Evolutionary conservation across 1,140 invertebrate species (phyloP).

Genomic region (Tenebrio molitor): DNA sequence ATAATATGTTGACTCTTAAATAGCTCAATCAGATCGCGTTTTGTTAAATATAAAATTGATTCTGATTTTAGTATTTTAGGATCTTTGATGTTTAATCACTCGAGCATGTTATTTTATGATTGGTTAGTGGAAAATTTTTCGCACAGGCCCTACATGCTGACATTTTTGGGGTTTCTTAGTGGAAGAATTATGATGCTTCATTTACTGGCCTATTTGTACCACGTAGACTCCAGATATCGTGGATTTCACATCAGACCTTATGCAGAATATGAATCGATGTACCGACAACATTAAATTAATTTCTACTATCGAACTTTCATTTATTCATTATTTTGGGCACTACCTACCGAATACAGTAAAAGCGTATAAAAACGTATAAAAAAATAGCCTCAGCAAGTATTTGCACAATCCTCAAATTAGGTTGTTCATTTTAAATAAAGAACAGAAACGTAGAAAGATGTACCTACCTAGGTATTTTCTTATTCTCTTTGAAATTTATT

Average conservation of each 20-base stretch:
- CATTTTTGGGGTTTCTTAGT: slow-evolving; percentile 57
- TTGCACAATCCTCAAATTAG: too few relatives aligned
- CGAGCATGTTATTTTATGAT: slow-evolving; percentile 56
- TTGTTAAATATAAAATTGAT: slow-evolving; percentile 7
- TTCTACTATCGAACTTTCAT: neutral
- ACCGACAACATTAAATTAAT: slow-evolving; percentile 18
- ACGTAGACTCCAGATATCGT: slow-evolving; percentile 57
- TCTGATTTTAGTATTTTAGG: slow-evolving; percentile 59
- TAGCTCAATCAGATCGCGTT: neutral
- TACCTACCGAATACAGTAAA: too few relatives aligned
- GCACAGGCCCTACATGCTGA: slow-evolving; percentile 50
- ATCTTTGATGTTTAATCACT: slow-evolving; percentile 60
- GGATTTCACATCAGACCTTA: slow-evolving; percentile 16
- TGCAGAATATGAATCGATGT: slow-evolving; percentile 30
- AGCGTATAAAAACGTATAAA: too few relatives aligned
- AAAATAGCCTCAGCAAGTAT: too few relatives aligned
- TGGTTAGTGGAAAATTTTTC: slow-evolving; percentile 52
- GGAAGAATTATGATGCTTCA: slow-evolving; percentile 62
- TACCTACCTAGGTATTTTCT: too few relatives aligned
- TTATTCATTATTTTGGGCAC: neutral
- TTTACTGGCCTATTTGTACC: slow-evolving; percentile 60
- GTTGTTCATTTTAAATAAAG: too few relatives aligned
- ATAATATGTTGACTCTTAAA: neutral
- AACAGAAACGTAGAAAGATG: too few relatives aligned
- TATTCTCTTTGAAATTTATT: too few relatives aligned